Conservation (phyloP, 2,888 invertebrate genomes). For the Dynastes grantii region DNA sequence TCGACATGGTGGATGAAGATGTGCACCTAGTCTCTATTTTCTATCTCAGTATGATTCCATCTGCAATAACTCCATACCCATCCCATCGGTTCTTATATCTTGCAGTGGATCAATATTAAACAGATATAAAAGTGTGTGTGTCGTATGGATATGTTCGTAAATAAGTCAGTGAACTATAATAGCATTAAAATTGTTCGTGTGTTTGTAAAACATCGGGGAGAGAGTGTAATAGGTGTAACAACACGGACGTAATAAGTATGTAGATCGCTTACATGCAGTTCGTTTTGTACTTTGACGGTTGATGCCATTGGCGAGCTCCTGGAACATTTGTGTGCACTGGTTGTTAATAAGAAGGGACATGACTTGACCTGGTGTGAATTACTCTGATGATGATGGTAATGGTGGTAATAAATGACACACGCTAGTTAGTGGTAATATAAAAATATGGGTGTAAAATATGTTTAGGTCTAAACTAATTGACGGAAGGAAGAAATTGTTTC, state of each 20-base stretch:
- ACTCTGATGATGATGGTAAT: neutral
- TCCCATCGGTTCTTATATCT: too few relatives aligned
- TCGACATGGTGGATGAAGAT: too few relatives aligned
- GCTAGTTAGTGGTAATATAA: neutral
- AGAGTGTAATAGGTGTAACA: neutral
- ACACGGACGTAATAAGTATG: neutral
- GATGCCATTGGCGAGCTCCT: neutral
- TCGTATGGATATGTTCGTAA: too few relatives aligned
- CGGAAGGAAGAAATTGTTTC: neutral
- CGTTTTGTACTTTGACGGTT: neutral
- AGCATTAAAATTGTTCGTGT: neutral
- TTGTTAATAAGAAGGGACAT: neutral
- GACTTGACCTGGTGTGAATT: neutral
- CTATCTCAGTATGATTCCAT: too few relatives aligned
- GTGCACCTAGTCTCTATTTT: too few relatives aligned
- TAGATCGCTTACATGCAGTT: too few relatives aligned
- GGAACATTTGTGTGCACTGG: neutral
- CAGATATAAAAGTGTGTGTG: neutral
- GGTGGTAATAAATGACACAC: neutral
- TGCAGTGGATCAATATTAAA: neutral
- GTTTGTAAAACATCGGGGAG: neutral
- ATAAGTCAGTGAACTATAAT: conserved; percentile 23
- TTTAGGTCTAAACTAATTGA: neutral
- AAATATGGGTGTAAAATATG: neutral
- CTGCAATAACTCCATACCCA: too few relatives aligned